phyloP scores from a whole-genome alignment of 2,888 invertebrate species.

The Phengaris alcon region DNA sequence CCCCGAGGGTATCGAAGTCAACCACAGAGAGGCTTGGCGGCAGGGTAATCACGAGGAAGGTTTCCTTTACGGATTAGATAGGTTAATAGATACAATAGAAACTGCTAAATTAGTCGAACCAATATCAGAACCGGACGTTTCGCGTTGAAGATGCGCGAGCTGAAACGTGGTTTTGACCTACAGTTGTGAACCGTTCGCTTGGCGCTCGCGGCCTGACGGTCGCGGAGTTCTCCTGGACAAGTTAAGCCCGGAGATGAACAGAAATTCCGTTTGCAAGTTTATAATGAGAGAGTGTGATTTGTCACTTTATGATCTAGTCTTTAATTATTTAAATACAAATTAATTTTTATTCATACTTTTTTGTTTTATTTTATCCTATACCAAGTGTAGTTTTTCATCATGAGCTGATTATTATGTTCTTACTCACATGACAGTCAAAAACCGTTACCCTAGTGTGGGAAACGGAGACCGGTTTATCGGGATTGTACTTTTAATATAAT shows the following conservation, averaged over 20 bases:
- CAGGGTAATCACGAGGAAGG: conserved; percentile 99
- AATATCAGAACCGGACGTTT: conserved; percentile 65
- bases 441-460: neutral
- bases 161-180: conserved; percentile 66
- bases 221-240: conserved; percentile 48
- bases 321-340: conserved; percentile 51
- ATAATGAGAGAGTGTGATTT: conserved; percentile 66
- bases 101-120: conserved; percentile 54
- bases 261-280: conserved; percentile 59
- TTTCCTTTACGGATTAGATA: conserved; percentile 93
- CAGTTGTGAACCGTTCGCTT: conserved; percentile 57
- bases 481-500: neutral
- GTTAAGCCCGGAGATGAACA: conserved; percentile 62
- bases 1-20: conserved; percentile 83
- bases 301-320: conserved; percentile 72
- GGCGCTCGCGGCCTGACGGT: conserved; percentile 51
- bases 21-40: conserved; percentile 90
- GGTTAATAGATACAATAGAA: conserved; percentile 86
- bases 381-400: neutral
- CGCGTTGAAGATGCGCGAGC: conserved; percentile 65
- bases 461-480: neutral
- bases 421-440: neutral
- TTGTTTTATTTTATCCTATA: conserved; percentile 38
- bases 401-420: neutral
- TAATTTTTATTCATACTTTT: conserved; percentile 39